Evolutionary conservation across 2,888 invertebrate species (phyloP).

Genomic region (Nymphalis urticae): DNA sequence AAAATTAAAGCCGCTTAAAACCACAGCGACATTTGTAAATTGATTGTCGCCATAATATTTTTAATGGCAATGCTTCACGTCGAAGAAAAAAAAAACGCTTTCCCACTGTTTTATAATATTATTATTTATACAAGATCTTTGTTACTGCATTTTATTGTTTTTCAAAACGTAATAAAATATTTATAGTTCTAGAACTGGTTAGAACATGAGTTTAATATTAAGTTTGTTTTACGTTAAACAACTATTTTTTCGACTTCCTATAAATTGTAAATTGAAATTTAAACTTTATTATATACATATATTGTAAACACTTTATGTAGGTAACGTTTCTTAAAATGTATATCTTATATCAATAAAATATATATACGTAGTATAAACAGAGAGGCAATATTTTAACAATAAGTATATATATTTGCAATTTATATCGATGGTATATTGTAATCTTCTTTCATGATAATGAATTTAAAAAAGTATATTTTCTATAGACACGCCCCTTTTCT

Average conservation of each 20-base stretch:
- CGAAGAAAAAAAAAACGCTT: constrained; percentile 42
- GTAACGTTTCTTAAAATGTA: too few relatives aligned
- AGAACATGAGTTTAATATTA: constrained; percentile 9
- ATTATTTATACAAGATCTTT: constrained; percentile 69
- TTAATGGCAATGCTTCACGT: constrained; percentile 63
- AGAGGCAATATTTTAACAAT: too few relatives aligned
- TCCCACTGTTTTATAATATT: constrained; percentile 61
- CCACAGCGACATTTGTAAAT: constrained; percentile 68
- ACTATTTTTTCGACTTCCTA: background rate
- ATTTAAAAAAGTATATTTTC: too few relatives aligned
- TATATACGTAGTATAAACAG: too few relatives aligned
- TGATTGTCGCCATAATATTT: constrained; percentile 70
- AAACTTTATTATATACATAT: too few relatives aligned
- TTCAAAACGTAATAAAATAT: constrained; percentile 64
- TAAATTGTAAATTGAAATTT: too few relatives aligned
- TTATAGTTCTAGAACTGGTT: constrained; percentile 19
- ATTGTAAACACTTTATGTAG: too few relatives aligned
- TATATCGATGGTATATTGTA: too few relatives aligned
- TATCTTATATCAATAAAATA: too few relatives aligned
- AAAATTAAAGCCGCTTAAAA: constrained; percentile 66
- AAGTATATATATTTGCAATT: too few relatives aligned
- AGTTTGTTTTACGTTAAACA: constrained; percentile 2
- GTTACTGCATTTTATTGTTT: constrained; percentile 67
- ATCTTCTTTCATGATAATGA: too few relatives aligned
- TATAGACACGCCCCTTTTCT: too few relatives aligned